Base-by-base conservation (phyloP, 1,140 invertebrate species). In the roundworm (Caenorhabditis elegans) region DNA sequence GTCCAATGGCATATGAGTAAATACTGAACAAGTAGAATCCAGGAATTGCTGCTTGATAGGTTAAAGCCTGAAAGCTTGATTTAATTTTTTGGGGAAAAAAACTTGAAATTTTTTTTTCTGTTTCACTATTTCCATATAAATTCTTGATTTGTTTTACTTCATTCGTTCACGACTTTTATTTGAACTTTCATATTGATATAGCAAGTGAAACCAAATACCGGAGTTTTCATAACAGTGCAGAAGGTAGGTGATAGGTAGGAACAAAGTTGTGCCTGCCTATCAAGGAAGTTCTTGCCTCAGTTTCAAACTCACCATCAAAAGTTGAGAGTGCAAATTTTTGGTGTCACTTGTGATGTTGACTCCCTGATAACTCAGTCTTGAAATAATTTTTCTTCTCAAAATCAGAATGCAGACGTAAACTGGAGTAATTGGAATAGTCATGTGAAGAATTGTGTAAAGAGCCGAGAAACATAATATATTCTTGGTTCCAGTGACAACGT, bases 1-100 rank as follows among this genome's bases (percentile, higher is more conserved):
- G 79, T 31, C 79, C 79, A 13, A 81, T 39, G 43, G 65, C 79
- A 39, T 81, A 81, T 1, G 79, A 70, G 15, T 39, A 28, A n/a
- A 81, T 65, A 19, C 19, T 22, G 22, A 81, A 34, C 1, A 81
- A 28, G 28, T 70, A 81, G 31, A 81, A 47, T 26, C 79, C 79
- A 31, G 79, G 79, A 6, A 81, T 24, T 0, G 43, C 46, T 1
- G 79, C 79, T 81, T 81, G 79, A 26, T 70, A 81, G 17, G 79
- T 76, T 11, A 81, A 65, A 10, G 60, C 79, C 79, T 81, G 53
- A n/a, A 80, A 80, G 11, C 51, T 0, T 43, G 39, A 15, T 43
- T 5, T 5, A 5, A 43, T 43, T 43, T 43, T 43, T 43, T n/a
- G n/a, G n/a, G n/a, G 39, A 43, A 43, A 15, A 15, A 43, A 43